phyloP scores from a whole-genome alignment of 2,797 vertebrate species.

The Crocodylus rhombifer region DNA sequence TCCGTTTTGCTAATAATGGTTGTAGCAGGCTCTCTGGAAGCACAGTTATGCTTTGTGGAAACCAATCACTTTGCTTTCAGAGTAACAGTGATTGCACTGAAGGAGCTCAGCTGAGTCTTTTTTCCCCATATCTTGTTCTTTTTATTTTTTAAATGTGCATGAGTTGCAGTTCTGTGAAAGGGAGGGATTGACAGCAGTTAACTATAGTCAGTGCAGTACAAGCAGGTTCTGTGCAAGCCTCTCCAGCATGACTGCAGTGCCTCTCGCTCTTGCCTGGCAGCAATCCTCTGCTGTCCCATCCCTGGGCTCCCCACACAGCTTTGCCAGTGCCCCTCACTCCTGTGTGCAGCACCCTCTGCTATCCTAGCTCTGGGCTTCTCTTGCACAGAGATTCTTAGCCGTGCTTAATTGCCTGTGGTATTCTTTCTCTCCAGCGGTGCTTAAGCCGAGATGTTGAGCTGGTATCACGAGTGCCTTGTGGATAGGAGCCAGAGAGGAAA shows the following conservation, averaged over 20 bases:
- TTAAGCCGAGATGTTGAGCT: not conserved
- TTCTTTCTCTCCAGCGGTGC: not conserved
- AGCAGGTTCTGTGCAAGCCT: constrained; percentile 8
- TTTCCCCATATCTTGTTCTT: constrained; percentile 72
- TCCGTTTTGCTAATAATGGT: constrained; percentile 41
- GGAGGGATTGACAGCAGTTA: constrained; percentile 71
- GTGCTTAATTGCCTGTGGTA: not conserved
- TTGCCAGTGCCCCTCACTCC: not conserved
- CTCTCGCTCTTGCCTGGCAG: not conserved
- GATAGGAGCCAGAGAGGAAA: not conserved
- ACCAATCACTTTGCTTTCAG: constrained; percentile 74
- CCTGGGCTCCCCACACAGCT: not conserved
- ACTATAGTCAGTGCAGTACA: not conserved
- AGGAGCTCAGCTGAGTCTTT: constrained; percentile 36
- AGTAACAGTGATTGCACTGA: constrained; percentile 66
- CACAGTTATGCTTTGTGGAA: constrained; percentile 44
- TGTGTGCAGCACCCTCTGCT: not conserved
- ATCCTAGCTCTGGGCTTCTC: fast-evolving
- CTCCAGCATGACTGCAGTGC: not conserved
- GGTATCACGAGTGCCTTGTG: not conserved
- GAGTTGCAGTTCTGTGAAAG: constrained; percentile 67
- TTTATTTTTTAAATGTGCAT: constrained; percentile 74
- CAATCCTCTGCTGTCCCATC: not conserved
- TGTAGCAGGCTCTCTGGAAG: constrained; percentile 40
- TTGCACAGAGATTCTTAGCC: not conserved